A percentile compares a stretch with the other conserved stretches of the same genome.
Evolutionary conservation across 2,113 vertebrate genomes (phyloP).

Genomic region (Taurulus bubalis): DNA sequence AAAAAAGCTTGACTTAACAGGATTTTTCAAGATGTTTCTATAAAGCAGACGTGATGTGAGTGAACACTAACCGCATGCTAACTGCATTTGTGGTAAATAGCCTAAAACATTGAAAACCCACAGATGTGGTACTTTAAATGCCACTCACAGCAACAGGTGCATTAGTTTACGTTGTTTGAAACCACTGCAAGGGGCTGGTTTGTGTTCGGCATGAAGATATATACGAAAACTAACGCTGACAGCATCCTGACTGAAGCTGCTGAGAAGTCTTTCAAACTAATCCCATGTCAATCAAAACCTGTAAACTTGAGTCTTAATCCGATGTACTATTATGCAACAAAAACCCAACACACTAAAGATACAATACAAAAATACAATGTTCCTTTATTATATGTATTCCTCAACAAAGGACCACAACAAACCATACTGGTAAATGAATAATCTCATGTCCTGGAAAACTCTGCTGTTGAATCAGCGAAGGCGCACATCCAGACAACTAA

Average conservation of each 20-base stretch:
- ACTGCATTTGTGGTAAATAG: too few relatives aligned
- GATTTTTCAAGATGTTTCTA: too few relatives aligned
- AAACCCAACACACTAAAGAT: conserved; percentile 20
- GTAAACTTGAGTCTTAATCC: background rate
- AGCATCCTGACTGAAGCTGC: background rate
- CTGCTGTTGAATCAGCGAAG: conserved; percentile 26
- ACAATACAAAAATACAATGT: conserved; percentile 71
- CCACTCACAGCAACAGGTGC: too few relatives aligned
- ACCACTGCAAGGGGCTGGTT: background rate
- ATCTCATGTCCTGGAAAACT: conserved; percentile 30
- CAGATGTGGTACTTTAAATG: too few relatives aligned
- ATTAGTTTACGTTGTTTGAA: too few relatives aligned
- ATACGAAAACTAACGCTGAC: background rate
- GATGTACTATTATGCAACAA: background rate
- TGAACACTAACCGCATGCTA: background rate
- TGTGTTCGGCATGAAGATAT: background rate
- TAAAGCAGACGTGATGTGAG: background rate
- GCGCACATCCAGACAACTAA: conserved; percentile 19
- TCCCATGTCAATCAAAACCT: background rate
- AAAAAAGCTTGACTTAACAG: background rate
- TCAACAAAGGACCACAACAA: conserved; percentile 62
- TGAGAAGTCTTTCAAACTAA: background rate
- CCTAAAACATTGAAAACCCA: too few relatives aligned
- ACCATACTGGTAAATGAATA: conserved; percentile 48
- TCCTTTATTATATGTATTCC: conserved; percentile 73